Percentiles rank a stretch among this genome's conserved stretches.
Evolutionary conservation across 1,140 invertebrate species (phyloP).

Genomic region (Ceratina calcarata): DNA sequence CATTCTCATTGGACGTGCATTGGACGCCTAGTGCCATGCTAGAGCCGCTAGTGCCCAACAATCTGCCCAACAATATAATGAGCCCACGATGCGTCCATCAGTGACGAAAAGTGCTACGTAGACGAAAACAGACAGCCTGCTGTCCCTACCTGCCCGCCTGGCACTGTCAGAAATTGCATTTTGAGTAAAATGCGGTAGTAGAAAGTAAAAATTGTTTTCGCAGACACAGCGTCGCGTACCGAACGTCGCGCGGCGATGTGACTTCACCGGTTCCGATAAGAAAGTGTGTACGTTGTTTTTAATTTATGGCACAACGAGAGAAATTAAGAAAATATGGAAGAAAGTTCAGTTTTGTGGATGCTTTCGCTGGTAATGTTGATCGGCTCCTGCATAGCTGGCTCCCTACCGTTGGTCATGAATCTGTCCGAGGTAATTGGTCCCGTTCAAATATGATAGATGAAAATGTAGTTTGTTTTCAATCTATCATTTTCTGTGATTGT

Average conservation of each 20-base stretch:
- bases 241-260: slow-evolving; percentile 5
- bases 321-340: slow-evolving; percentile 88
- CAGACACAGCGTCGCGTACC: not conserved
- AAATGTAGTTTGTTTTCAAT: slow-evolving; percentile 23
- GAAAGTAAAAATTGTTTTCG: not conserved
- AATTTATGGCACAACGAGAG: not conserved
- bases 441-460: slow-evolving; percentile 27
- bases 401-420: slow-evolving; percentile 94
- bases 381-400: slow-evolving; percentile 96
- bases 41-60: too few relatives aligned
- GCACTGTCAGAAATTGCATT: not conserved
- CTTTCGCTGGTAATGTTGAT: slow-evolving; percentile 95
- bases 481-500: slow-evolving; percentile 43
- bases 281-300: slow-evolving; percentile 9
- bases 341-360: slow-evolving; percentile 89
- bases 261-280: slow-evolving; percentile 16
- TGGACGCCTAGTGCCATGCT: too few relatives aligned
- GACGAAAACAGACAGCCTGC: slow-evolving; percentile 41
- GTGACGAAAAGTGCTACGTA: slow-evolving; percentile 52
- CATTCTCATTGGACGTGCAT: too few relatives aligned
- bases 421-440: slow-evolving; percentile 92
- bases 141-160: too few relatives aligned
- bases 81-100: too few relatives aligned
- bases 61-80: too few relatives aligned
- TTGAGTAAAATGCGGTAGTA: not conserved